These are phyloP conservation scores for Eupithecia centaureata DNA, from an alignment of 2,888 invertebrate genomes.

Conservation along the genomic window DNA sequence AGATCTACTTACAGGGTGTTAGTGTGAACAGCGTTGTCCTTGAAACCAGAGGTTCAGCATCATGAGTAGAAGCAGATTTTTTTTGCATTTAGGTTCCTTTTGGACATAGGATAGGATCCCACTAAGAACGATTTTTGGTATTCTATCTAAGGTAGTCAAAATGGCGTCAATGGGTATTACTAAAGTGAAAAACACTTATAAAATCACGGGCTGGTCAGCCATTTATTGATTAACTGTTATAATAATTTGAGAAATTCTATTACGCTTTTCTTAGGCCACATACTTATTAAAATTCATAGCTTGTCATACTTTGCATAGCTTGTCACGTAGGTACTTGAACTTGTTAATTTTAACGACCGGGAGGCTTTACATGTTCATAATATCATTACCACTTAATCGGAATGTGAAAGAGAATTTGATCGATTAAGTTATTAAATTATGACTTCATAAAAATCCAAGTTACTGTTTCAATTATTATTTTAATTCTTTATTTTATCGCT, in stretches of 20 bases:
- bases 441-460: constrained; percentile 50
- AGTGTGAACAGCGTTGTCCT: too few species aligned
- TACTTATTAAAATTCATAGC: not conserved
- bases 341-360: constrained; percentile 18
- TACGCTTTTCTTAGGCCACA: not conserved
- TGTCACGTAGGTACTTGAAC: not conserved
- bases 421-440: constrained; percentile 57
- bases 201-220: too few species aligned
- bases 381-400: constrained; percentile 31
- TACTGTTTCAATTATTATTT: constrained; percentile 47
- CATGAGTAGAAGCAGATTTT: too few species aligned
- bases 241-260: not conserved
- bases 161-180: too few species aligned
- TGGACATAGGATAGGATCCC: too few species aligned
- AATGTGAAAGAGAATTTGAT: constrained; percentile 38
- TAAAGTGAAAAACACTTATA: too few species aligned
- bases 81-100: too few species aligned
- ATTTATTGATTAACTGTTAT: not conserved
- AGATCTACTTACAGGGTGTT: too few species aligned
- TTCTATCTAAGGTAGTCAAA: too few species aligned
- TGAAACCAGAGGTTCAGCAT: too few species aligned
- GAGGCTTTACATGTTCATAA: constrained; percentile 28
- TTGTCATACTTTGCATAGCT: not conserved
- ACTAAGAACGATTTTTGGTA: too few species aligned
- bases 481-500: constrained; percentile 50